Evolutionary conservation across 2,888 invertebrate genomes (phyloP).

Genomic region (Ophraella communa): DNA sequence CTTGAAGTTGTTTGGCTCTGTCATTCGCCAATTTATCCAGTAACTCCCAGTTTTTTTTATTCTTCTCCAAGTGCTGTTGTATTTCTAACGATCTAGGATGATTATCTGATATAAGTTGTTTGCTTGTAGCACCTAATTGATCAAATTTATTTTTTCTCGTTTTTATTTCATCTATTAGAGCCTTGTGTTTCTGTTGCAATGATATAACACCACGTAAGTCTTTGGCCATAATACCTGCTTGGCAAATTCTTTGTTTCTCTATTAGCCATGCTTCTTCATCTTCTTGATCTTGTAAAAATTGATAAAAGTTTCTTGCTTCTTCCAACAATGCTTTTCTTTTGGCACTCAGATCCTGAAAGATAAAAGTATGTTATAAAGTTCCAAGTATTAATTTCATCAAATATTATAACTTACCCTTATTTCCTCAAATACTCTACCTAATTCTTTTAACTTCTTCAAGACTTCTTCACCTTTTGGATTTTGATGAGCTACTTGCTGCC

Average conservation of each 20-base stretch:
- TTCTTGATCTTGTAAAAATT: constrained; percentile 95
- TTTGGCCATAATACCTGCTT: constrained; percentile 91
- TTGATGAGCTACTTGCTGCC: constrained; percentile 57
- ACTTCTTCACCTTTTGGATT: constrained; percentile 66
- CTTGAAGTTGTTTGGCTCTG: constrained; percentile 78
- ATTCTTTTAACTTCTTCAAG: constrained; percentile 74
- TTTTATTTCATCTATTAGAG: constrained; percentile 86
- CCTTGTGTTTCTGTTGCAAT: constrained; percentile 91
- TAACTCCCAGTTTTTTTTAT: constrained; percentile 88
- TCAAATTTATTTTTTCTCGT: constrained; percentile 74
- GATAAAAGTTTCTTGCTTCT: constrained; percentile 91
- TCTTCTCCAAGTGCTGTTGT: constrained; percentile 76
- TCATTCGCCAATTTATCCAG: constrained; percentile 82
- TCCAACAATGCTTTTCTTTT: constrained; percentile 84
- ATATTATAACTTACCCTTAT: constrained; percentile 61
- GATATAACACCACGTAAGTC: constrained; percentile 90
- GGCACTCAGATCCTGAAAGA: constrained; percentile 70
- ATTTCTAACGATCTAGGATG: constrained; percentile 86
- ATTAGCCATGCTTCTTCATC: constrained; percentile 97
- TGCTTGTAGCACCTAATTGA: constrained; percentile 69
- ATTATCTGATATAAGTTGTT: constrained; percentile 75
- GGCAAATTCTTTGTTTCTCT: constrained; percentile 92
- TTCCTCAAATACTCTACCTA: constrained; percentile 77
- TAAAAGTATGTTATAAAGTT: not conserved
- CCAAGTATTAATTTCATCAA: constrained; percentile 3